Evolutionary conservation across 2,113 vertebrate genomes (phyloP).

Genomic region (Malurus elegans): DNA sequence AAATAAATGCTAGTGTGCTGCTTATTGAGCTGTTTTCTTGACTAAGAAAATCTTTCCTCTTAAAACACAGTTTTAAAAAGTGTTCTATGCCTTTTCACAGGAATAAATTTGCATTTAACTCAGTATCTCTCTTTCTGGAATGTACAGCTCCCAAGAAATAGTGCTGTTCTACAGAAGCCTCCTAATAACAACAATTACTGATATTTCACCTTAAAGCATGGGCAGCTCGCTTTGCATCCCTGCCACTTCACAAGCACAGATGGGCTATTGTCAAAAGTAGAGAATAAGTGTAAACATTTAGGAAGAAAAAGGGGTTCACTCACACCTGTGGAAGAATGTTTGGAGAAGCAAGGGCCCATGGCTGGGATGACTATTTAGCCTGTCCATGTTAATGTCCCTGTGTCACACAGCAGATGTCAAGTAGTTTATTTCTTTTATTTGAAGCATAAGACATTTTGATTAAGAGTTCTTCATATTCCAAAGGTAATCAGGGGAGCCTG

Average conservation of each 20-base stretch:
- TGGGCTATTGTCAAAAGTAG: background rate
- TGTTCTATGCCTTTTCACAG: background rate
- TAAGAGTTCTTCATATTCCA: background rate
- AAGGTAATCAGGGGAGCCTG: background rate
- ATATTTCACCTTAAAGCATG: background rate
- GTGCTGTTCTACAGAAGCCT: background rate
- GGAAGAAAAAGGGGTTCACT: background rate
- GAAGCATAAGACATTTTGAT: background rate
- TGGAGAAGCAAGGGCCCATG: background rate
- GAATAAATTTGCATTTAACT: background rate
- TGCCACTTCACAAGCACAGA: background rate
- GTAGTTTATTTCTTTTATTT: background rate
- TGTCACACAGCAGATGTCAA: background rate
- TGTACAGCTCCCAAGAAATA: background rate
- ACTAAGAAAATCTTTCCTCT: background rate
- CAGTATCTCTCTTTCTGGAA: background rate
- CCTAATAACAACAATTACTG: background rate
- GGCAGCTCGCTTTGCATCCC: background rate
- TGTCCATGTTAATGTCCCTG: background rate
- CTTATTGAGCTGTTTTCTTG: background rate
- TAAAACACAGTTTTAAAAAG: background rate
- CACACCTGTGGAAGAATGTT: accelerated
- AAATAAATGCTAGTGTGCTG: background rate
- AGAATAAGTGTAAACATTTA: background rate
- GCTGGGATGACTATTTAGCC: background rate